phyloP scores from a whole-genome alignment of 2,113 vertebrate species.

The Brevimyrus niger region DNA sequence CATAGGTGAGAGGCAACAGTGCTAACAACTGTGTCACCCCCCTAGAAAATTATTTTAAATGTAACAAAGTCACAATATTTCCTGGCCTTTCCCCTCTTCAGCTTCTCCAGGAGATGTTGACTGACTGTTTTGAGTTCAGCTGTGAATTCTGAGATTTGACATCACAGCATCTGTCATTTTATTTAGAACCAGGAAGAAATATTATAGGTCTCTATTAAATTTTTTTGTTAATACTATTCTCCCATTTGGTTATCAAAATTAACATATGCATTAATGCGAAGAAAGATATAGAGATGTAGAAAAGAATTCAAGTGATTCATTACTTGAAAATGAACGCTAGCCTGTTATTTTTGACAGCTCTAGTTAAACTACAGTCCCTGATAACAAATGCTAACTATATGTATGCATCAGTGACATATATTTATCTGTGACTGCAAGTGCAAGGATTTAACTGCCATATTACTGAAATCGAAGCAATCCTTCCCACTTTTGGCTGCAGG shows the following conservation, averaged over 20 bases:
- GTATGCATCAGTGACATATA: not conserved
- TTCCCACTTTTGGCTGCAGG: too few species aligned
- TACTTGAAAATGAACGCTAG: too few species aligned
- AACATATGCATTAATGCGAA: not conserved
- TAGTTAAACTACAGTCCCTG: too few species aligned
- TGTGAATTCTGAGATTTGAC: not conserved
- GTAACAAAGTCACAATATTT: not conserved
- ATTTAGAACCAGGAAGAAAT: not conserved
- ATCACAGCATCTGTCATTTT: not conserved
- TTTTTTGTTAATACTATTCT: not conserved
- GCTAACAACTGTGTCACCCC: not conserved
- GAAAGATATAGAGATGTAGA: too few species aligned
- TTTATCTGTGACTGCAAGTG: not conserved
- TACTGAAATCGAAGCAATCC: too few species aligned
- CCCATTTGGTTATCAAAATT: not conserved
- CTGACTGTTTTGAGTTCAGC: not conserved
- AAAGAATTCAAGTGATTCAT: too few species aligned
- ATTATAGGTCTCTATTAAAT: not conserved
- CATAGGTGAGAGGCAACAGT: not conserved
- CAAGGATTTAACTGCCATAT: not conserved
- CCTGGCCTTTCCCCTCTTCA: not conserved
- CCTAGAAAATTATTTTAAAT: not conserved
- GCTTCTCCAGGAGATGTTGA: not conserved
- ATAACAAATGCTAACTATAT: not conserved
- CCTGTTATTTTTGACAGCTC: too few species aligned